Percentiles rank a stretch among this genome's conserved stretches.
Evolutionary conservation across 2,888 invertebrate genomes (phyloP).

Genomic region (Heteropelma amictum): DNA sequence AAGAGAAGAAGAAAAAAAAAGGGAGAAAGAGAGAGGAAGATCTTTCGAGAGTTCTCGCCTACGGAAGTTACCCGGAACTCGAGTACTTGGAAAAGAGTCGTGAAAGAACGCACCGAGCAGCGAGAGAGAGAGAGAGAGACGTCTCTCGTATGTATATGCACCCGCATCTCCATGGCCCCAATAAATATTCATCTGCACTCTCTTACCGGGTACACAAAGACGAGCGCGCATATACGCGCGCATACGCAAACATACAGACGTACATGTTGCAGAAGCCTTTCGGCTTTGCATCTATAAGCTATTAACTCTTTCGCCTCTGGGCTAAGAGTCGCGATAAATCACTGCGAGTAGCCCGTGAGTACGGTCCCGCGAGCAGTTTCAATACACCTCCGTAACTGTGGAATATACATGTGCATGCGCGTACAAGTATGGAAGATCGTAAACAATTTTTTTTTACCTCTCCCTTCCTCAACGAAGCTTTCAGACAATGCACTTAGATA

Average conservation of each 20-base stretch:
- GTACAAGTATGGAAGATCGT: slow-evolving; percentile 19
- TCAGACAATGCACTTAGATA: slow-evolving; percentile 32
- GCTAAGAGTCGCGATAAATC: slow-evolving; percentile 48
- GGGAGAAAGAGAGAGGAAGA: not conserved
- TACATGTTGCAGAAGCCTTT: slow-evolving; percentile 24
- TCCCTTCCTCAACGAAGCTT: too few relatives aligned
- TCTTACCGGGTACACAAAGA: slow-evolving; percentile 2
- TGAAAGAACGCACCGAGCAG: slow-evolving; percentile 12
- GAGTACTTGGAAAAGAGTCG: slow-evolving; percentile 53
- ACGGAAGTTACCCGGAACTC: slow-evolving; percentile 57
- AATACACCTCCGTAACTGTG: slow-evolving; percentile 34
- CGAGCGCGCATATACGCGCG: not conserved
- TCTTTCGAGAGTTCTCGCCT: slow-evolving; percentile 25
- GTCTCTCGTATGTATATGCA: slow-evolving; percentile 43
- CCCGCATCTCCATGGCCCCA: slow-evolving; percentile 58
- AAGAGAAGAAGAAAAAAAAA: not conserved
- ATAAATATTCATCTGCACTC: slow-evolving; percentile 59
- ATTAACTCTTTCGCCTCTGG: slow-evolving; percentile 21
- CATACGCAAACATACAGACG: not conserved
- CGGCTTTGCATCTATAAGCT: slow-evolving; percentile 42
- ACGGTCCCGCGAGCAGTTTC: not conserved
- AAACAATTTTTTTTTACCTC: slow-evolving; percentile 20
- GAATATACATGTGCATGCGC: not conserved
- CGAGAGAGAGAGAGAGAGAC: not conserved
- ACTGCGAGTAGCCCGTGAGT: slow-evolving; percentile 19